Evolutionary conservation across 2,888 invertebrate species (phyloP), one percentile per base, ranked within the genome.

Genomic region (Thecophora atra): DNA sequence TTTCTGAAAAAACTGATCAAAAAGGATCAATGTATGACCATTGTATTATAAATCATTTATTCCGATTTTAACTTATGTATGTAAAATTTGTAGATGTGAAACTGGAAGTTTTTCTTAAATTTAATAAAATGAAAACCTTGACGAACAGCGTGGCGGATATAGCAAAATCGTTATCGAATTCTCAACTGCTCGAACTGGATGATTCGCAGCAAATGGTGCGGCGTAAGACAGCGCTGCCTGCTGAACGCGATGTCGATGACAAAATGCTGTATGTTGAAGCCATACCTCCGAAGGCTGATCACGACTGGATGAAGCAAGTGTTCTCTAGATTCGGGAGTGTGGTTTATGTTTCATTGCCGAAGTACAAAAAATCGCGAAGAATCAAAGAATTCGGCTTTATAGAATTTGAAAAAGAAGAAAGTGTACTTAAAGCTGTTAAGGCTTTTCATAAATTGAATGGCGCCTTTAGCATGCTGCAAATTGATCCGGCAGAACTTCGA

Each of bases 311-410:
- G 3, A 90, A 89, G 73, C 88, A 90, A 73, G 89, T 94, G 4
- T 98, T 98, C 85, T 91, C 92, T 6, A 90, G 91, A 64, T 97
- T 93, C 73, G 98, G 98, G 0, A 84, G 88, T 65, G 92, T 98
- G 15, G 91, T 91, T 0, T 98, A 97, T 84, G 92, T 98, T n/a
- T 97, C 97, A 0, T 87, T 98, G 76, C 98, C 98, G 0, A 93
- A 91, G 82, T 97, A 93, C 81, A 92, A 90, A 78, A 90, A 91
- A 77, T 93, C 92, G 44, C 90, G 90, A 56, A 91, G 91, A 80
- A 92, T 93, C 64, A 97, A 97, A 86, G 96, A 96, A 8, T 97
- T 96, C 87, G 96, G 93, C 2, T 97, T 97, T 84, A 89, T 97
- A 74, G 97, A 97, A 86, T 97, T 93, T 85, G 90, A 91, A 73